Evolutionary conservation across 2,888 invertebrate species (phyloP).

Genomic region (Parelbella ahira): DNA sequence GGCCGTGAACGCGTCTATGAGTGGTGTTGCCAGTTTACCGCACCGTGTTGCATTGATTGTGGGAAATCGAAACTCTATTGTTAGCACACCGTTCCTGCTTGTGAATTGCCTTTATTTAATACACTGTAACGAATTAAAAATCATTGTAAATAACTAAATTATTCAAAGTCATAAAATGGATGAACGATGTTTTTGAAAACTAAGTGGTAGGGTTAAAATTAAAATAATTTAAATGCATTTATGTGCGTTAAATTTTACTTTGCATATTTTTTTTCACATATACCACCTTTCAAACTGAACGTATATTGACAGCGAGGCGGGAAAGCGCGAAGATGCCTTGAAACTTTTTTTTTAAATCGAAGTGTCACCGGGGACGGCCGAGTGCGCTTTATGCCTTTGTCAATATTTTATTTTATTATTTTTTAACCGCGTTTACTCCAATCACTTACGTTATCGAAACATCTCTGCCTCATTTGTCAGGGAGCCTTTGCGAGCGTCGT

Average conservation of each 20-base stretch:
- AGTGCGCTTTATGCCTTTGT: constrained; percentile 45
- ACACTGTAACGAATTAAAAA: constrained; percentile 9
- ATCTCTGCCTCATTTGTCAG: constrained; percentile 25
- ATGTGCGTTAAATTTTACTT: constrained; percentile 40
- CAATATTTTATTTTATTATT: constrained; percentile 36
- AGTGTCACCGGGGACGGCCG: constrained; percentile 43
- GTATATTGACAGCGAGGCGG: constrained; percentile 58
- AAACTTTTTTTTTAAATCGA: constrained; percentile 53
- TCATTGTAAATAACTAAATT: constrained; percentile 4
- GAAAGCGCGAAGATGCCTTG: constrained; percentile 50
- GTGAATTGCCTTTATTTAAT: constrained; percentile 15
- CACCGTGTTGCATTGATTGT: constrained; percentile 25
- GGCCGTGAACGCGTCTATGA: constrained; percentile 45
- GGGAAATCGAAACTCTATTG: constrained; percentile 25
- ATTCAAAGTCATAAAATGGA: constrained; percentile 10
- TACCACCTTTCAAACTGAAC: constrained; percentile 41
- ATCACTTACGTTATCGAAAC: constrained; percentile 22
- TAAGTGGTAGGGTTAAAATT: constrained; percentile 1
- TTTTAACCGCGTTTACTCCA: constrained; percentile 20
- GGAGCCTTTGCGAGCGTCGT: constrained; percentile 15
- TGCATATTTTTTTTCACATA: constrained; percentile 44
- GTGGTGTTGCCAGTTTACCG: constrained; percentile 53
- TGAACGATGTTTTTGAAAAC: no score
- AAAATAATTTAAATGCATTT: constrained; percentile 34
- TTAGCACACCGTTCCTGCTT: constrained; percentile 19